phyloP scores from a whole-genome alignment of 2,113 vertebrate genomes.

The Urocynchramus pylzowi region DNA sequence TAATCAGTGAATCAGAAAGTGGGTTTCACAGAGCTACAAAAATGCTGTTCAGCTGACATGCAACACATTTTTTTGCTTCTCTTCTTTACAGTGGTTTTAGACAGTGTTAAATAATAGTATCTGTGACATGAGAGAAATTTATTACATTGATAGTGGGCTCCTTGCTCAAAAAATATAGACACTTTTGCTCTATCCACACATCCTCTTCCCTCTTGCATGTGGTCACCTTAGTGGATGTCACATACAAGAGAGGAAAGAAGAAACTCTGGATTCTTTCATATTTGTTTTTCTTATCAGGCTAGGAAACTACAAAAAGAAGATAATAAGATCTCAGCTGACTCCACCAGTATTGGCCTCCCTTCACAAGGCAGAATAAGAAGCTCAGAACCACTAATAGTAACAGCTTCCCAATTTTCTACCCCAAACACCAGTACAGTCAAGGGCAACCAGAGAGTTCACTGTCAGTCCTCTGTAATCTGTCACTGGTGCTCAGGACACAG shows the following conservation, averaged over 20 bases:
- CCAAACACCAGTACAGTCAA: not conserved
- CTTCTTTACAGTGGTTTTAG: not conserved
- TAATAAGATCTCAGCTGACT: not conserved
- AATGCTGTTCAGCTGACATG: not conserved
- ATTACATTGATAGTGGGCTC: not conserved
- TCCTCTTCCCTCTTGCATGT: not conserved
- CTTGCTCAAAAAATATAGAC: not conserved
- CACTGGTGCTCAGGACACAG: not conserved
- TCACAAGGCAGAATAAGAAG: not conserved
- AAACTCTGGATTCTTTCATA: not conserved
- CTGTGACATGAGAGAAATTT: not conserved
- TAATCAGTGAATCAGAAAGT: not conserved
- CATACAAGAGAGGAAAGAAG: not conserved
- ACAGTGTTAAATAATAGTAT: not conserved
- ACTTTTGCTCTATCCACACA: not conserved
- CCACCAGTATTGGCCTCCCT: fast-evolving
- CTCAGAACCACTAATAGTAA: not conserved
- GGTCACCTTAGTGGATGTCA: not conserved
- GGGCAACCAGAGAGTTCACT: not conserved
- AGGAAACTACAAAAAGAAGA: not conserved
- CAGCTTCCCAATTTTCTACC: not conserved
- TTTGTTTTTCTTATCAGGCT: not conserved
- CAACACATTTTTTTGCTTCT: not conserved
- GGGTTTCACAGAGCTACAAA: not conserved
- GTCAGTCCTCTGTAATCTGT: not conserved